Evolutionary conservation across 2,888 invertebrate genomes (phyloP).

Genomic region (Lithophane ornitopus): DNA sequence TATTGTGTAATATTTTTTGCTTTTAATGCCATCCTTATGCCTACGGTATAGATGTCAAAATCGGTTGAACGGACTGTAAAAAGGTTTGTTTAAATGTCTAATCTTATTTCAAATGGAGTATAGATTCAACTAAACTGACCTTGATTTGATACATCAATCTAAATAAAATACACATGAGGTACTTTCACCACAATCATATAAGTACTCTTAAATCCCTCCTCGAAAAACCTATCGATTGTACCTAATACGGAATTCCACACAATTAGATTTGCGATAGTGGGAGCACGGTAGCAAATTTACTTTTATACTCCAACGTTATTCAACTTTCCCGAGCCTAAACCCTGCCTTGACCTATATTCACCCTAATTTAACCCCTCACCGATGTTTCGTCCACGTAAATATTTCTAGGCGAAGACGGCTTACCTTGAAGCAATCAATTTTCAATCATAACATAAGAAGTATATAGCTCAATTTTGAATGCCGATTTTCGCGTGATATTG

Average conservation of each 20-base stretch:
- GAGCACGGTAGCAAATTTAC: constrained; percentile 61
- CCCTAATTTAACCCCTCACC: constrained; percentile 74
- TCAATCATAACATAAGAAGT: constrained; percentile 46
- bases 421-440: constrained; percentile 41
- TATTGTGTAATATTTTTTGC: no score
- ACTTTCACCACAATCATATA: background rate
- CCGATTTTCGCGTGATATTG: constrained; percentile 37
- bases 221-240: constrained; percentile 29
- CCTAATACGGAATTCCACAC: constrained; percentile 56
- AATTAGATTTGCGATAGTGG: constrained; percentile 64
- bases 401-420: constrained; percentile 58
- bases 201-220: background rate
- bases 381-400: constrained; percentile 67
- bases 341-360: constrained; percentile 80
- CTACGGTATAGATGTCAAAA: no score
- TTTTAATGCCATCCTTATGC: no score
- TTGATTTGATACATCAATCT: constrained; percentile 20
- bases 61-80: no score
- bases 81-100: no score
- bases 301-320: constrained; percentile 65
- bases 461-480: constrained; percentile 43
- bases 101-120: no score
- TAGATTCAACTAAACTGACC: background rate
- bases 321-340: constrained; percentile 70
- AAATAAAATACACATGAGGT: no score